Evolutionary conservation across 2,797 vertebrate genomes (phyloP).

Genomic region (Ambastaia sidthimunki): DNA sequence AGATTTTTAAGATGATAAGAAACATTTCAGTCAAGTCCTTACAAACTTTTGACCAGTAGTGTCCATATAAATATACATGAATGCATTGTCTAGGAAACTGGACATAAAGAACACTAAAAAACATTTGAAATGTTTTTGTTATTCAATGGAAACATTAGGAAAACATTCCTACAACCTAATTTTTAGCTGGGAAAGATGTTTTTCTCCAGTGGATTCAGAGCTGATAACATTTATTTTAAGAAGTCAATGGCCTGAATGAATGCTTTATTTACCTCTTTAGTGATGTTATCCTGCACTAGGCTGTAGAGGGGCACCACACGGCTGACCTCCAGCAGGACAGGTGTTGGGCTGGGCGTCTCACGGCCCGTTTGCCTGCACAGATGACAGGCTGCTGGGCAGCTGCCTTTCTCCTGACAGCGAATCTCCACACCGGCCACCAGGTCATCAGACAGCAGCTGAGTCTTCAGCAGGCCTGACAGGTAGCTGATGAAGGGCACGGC

Average conservation of each 20-base stretch:
- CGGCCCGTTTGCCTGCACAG: conserved; percentile 87
- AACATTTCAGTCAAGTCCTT: too few species aligned
- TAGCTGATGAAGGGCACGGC: conserved; percentile 97
- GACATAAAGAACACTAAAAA: too few species aligned
- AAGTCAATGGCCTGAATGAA: not conserved
- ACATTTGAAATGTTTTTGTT: too few species aligned
- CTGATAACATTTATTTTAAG: too few species aligned
- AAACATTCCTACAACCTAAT: too few species aligned
- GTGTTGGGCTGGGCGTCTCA: conserved; percentile 87
- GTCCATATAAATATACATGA: too few species aligned
- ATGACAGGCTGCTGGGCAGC: conserved; percentile 91
- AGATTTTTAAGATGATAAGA: too few species aligned
- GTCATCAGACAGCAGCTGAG: conserved; percentile 94
- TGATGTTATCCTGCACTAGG: conserved; percentile 93
- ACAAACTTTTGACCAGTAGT: too few species aligned
- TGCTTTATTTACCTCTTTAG: conserved; percentile 85
- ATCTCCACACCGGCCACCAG: conserved; percentile 93
- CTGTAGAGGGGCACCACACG: conserved; percentile 90
- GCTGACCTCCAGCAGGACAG: conserved; percentile 92
- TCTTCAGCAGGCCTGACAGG: conserved; percentile 90
- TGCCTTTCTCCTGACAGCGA: conserved; percentile 93
- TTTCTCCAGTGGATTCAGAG: too few species aligned
- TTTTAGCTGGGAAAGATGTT: too few species aligned
- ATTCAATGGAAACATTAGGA: too few species aligned
- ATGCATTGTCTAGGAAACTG: too few species aligned